These are phyloP conservation scores for Rallus limicola DNA, from an alignment of 2,113 vertebrate species.

Conservation along the genomic window DNA sequence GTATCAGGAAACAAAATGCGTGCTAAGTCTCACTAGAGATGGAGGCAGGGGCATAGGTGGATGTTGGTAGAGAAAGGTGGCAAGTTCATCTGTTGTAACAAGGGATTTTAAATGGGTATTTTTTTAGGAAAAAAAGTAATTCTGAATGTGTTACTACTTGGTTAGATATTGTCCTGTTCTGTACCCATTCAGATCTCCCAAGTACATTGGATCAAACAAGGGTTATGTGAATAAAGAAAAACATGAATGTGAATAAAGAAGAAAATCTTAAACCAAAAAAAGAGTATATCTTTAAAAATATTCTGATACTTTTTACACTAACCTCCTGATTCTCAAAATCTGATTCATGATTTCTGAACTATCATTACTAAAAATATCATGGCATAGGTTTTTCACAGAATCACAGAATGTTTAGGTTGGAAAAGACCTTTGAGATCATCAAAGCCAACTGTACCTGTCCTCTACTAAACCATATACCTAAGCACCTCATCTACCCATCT, in stretches of 20 bases:
- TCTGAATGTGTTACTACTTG: not conserved
- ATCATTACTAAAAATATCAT: not conserved
- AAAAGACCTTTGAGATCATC: too few relatives aligned
- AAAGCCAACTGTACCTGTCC: too few relatives aligned
- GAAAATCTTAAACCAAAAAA: not conserved
- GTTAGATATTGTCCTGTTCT: not conserved
- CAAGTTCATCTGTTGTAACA: not conserved
- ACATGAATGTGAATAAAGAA: not conserved
- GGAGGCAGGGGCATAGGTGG: not conserved
- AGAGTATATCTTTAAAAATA: not conserved
- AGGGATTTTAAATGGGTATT: not conserved
- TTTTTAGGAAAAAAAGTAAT: not conserved
- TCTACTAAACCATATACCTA: too few relatives aligned
- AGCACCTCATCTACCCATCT: too few relatives aligned
- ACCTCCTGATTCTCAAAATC: not conserved
- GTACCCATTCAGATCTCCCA: not conserved
- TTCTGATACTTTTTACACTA: not conserved
- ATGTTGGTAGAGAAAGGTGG: not conserved
- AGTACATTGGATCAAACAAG: rapidly evolving
- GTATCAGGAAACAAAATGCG: not conserved
- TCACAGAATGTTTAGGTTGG: too few relatives aligned
- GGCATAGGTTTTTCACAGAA: not conserved
- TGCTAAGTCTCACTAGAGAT: not conserved
- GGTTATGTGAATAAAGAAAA: not conserved
- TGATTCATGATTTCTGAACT: not conserved